A percentile compares a stretch with the other conserved stretches of the same genome.
These are phyloP conservation scores for Sylvia atricapilla DNA, from an alignment of 2,113 vertebrate species.

Conservation along the genomic window DNA sequence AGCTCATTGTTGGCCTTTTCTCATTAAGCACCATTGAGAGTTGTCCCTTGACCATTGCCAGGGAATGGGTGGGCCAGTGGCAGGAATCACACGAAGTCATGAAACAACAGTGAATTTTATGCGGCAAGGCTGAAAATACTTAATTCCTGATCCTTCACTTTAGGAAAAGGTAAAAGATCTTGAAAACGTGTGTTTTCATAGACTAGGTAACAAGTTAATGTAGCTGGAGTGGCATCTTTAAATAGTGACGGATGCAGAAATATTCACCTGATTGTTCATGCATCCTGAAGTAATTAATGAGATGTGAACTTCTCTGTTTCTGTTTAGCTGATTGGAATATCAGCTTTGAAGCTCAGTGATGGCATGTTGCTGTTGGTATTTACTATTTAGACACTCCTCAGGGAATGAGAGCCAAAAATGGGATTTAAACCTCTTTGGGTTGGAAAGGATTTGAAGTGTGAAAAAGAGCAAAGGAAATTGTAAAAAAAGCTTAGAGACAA, in stretches of 20 bases:
- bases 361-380: background rate
- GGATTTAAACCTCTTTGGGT: background rate
- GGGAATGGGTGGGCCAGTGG: background rate
- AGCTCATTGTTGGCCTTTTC: background rate
- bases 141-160: background rate
- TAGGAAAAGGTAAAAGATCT: background rate
- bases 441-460: background rate
- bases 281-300: background rate
- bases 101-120: background rate
- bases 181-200: background rate
- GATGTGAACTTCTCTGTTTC: background rate
- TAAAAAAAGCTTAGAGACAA: background rate
- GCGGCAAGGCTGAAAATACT: background rate
- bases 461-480: background rate
- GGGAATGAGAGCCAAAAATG: background rate
- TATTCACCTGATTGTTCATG: background rate
- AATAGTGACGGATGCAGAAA: background rate
- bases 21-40: background rate
- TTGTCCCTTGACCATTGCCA: background rate
- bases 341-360: background rate
- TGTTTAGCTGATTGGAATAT: background rate
- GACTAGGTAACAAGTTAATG: background rate
- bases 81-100: background rate
- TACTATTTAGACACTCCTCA: background rate
- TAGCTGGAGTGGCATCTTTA: background rate